These are phyloP conservation scores for Ophion obscuratus DNA, from an alignment of 2,888 invertebrate species.

Conservation along the genomic window DNA sequence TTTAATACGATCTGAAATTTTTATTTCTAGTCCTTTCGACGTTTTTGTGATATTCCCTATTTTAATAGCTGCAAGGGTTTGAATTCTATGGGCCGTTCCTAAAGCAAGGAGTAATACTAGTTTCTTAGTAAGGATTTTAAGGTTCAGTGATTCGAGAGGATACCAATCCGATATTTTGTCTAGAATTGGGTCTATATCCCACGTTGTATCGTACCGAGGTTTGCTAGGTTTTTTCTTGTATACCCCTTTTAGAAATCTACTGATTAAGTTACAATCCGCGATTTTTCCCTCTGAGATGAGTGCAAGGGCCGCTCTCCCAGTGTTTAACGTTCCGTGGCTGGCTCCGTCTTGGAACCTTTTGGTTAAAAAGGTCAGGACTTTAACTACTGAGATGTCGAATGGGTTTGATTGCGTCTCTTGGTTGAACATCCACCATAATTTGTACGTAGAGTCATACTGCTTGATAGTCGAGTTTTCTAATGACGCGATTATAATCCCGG, in stretches of 20 bases:
- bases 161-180: slow-evolving; percentile 6
- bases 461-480: slow-evolving; percentile 12
- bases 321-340: too few relatives aligned
- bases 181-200: slow-evolving; percentile 13
- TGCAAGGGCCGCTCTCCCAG: too few relatives aligned
- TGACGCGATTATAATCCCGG: slow-evolving; percentile 8
- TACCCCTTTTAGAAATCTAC: slow-evolving; percentile 17
- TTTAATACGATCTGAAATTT: slow-evolving; percentile 19
- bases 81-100: slow-evolving; percentile 28
- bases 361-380: slow-evolving; percentile 3
- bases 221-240: slow-evolving; percentile 26
- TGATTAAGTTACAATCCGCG: neutral
- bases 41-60: slow-evolving; percentile 7
- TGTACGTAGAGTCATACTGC: slow-evolving; percentile 8
- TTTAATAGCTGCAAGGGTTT: slow-evolving; percentile 23
- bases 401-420: slow-evolving; percentile 1
- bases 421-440: neutral
- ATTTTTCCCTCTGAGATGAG: slow-evolving; percentile 9
- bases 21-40: slow-evolving; percentile 19
- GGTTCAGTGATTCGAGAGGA: slow-evolving; percentile 21
- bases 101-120: slow-evolving; percentile 28
- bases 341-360: slow-evolving; percentile 6
- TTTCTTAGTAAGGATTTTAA: slow-evolving; percentile 28
- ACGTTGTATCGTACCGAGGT: slow-evolving; percentile 20
- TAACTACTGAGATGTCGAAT: neutral